A percentile compares a stretch with the other conserved stretches of the same genome.
Conservation (phyloP, 2,113 vertebrate species). For the Pangasianodon gigas region DNA sequence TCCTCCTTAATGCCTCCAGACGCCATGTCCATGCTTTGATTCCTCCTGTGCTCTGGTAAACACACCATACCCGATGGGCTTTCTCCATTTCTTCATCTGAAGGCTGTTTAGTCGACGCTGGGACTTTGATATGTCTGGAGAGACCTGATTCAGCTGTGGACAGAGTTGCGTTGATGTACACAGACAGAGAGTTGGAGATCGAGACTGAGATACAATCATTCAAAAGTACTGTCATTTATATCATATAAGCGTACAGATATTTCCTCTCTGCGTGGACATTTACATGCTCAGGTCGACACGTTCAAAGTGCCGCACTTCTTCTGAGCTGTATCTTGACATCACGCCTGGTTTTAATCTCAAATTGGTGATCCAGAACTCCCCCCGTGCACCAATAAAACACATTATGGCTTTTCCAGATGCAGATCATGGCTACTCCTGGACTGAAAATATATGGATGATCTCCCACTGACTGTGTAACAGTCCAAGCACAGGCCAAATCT, state of each 20-base stretch:
- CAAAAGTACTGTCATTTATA: neutral
- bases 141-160: conserved; percentile 33
- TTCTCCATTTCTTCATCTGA: conserved; percentile 60
- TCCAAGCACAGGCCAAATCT: neutral
- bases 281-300: conserved; percentile 62
- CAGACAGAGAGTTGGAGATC: conserved; percentile 40
- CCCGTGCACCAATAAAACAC: conserved; percentile 25
- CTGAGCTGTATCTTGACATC: conserved; percentile 60
- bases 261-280: conserved; percentile 60
- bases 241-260: conserved; percentile 50
- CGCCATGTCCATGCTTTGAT: conserved; percentile 54
- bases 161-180: conserved; percentile 10
- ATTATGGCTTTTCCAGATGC: conserved; percentile 27
- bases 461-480: neutral
- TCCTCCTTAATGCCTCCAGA: conserved; percentile 48
- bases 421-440: conserved; percentile 13
- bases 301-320: conserved; percentile 64
- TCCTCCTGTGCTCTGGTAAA: conserved; percentile 59
- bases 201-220: conserved; percentile 8
- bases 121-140: conserved; percentile 56
- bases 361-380: conserved; percentile 5
- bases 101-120: conserved; percentile 42
- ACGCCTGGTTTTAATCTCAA: conserved; percentile 59
- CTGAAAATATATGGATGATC: neutral
- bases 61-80: conserved; percentile 55